Evolutionary conservation across 2,113 vertebrate species (phyloP).

Genomic region (Noctilio leporinus): DNA sequence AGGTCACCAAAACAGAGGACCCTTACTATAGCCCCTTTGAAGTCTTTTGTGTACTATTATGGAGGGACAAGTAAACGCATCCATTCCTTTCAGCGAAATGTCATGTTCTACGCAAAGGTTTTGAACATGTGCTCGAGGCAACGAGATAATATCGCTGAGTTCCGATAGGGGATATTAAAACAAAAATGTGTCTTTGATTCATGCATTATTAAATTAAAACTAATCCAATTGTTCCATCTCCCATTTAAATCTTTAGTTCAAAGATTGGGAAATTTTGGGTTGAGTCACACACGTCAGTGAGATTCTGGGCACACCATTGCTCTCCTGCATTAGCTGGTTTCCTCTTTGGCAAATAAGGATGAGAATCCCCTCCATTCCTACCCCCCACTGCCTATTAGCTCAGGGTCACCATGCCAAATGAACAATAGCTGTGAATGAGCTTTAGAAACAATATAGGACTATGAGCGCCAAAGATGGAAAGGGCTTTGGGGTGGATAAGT

Average conservation of each 20-base stretch:
- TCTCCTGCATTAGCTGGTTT: neutral
- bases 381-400: neutral
- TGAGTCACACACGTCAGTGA: neutral
- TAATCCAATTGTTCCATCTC: neutral
- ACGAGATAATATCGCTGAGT: neutral
- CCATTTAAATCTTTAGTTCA: neutral
- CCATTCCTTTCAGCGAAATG: conserved; percentile 18
- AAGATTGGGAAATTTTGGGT: neutral
- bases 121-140: neutral
- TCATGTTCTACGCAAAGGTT: neutral
- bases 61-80: neutral
- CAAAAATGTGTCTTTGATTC: conserved; percentile 14
- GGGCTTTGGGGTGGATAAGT: neutral
- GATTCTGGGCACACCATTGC: neutral
- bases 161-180: neutral
- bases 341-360: neutral
- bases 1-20: neutral
- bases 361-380: accelerated
- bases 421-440: neutral
- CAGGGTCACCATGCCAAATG: neutral
- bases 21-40: neutral
- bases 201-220: conserved; percentile 2
- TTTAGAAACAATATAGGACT: neutral
- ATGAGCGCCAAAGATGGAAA: neutral
- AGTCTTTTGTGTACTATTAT: neutral